These are phyloP conservation scores for Tenebrosternarchus preto DNA, from an alignment of 2,113 vertebrate genomes.

Conservation along the genomic window DNA sequence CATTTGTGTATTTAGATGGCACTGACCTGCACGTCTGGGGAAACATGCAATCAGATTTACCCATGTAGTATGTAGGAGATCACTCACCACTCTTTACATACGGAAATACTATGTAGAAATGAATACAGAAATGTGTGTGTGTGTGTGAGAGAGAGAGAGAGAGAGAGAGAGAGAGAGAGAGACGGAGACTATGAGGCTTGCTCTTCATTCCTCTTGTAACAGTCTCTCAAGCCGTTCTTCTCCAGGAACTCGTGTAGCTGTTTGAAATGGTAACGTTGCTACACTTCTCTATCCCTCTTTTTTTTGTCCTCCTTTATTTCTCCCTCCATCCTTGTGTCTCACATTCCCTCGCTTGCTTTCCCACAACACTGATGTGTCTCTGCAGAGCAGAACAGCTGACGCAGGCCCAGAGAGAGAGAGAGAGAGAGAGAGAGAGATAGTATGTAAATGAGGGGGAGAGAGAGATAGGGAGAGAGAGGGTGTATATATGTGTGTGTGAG, in stretches of 20 bases:
- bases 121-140: neutral
- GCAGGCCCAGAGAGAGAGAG: conserved; percentile 21
- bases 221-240: conserved; percentile 11
- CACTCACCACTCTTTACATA: neutral
- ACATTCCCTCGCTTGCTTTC: neutral
- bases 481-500: too few species aligned
- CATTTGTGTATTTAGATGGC: neutral
- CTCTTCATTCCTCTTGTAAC: conserved; percentile 8
- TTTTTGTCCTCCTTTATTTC: conserved; percentile 45
- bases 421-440: conserved; percentile 22
- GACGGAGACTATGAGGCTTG: neutral
- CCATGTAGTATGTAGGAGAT: neutral
- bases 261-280: conserved; percentile 49
- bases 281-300: conserved; percentile 34
- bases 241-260: conserved; percentile 42
- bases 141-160: too few species aligned
- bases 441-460: too few species aligned
- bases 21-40: neutral
- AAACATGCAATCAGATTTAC: neutral
- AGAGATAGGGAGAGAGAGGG: too few species aligned
- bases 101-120: conserved; percentile 3
- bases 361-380: conserved; percentile 5
- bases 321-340: conserved; percentile 30
- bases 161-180: neutral
- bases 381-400: neutral